Percentiles rank a stretch among this genome's conserved stretches.
Conservation (phyloP, 2,888 invertebrate species). For the Troglohyphantes excavatus region DNA sequence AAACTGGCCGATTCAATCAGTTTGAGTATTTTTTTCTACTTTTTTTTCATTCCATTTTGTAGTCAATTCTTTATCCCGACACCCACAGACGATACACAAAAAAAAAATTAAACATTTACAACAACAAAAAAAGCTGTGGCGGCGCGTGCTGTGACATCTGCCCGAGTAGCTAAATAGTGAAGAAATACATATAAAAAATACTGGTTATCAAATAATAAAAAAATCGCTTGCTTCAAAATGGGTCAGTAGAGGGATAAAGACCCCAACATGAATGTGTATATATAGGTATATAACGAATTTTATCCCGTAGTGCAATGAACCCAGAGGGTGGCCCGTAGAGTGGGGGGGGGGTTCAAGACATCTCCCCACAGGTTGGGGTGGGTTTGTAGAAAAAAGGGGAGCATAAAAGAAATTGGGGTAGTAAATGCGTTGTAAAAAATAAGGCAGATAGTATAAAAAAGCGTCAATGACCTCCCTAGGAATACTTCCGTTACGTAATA, state of each 20-base stretch:
- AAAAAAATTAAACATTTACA: too few relatives aligned
- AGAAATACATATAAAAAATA: conserved; percentile 5
- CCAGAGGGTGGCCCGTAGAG: conserved; percentile 35
- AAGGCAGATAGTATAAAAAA: conserved; percentile 57
- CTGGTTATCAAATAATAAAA: conserved; percentile 18
- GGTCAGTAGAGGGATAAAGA: conserved; percentile 72
- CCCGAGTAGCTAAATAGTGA: conserved; percentile 16
- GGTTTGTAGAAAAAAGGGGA: conserved; percentile 31
- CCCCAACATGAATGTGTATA: conserved; percentile 23
- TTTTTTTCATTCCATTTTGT: conserved; percentile 58
- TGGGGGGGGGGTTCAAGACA: conserved; percentile 68
- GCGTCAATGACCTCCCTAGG: conserved; percentile 68
- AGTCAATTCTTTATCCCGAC: conserved; percentile 20
- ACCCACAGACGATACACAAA: neutral
- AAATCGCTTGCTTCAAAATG: conserved; percentile 40
- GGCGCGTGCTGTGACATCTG: conserved; percentile 54
- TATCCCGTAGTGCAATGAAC: conserved; percentile 49
- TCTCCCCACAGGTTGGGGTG: conserved; percentile 62
- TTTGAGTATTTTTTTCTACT: conserved; percentile 42
- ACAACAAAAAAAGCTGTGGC: conserved; percentile 16
- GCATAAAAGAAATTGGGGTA: conserved; percentile 74
- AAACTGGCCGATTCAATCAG: conserved; percentile 75
- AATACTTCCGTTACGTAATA: conserved; percentile 74
- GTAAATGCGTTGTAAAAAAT: conserved; percentile 62
- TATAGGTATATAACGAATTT: conserved; percentile 65